These are phyloP conservation scores for Anastrepha obliqua DNA, from an alignment of 1,140 invertebrate genomes.

Conservation along the genomic window DNA sequence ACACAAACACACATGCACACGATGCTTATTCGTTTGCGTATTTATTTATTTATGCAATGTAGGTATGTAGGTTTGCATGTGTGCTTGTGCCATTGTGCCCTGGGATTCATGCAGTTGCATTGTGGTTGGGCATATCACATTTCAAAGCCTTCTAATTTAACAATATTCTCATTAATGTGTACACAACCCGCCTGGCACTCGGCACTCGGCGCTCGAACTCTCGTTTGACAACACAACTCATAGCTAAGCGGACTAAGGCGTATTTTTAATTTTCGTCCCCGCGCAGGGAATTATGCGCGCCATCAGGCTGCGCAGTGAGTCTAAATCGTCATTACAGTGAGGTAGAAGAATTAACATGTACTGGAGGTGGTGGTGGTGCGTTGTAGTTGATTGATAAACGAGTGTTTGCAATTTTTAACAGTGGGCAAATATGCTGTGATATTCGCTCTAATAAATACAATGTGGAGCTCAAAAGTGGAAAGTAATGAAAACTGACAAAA, in stretches of 20 bases:
- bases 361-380: not conserved
- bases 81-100: not conserved
- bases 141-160: constrained; percentile 74
- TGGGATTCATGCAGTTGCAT: constrained; percentile 53
- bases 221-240: constrained; percentile 25
- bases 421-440: not conserved
- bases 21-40: not conserved
- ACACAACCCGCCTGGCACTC: constrained; percentile 48
- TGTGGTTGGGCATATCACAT: constrained; percentile 73
- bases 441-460: too few relatives aligned
- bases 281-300: constrained; percentile 41
- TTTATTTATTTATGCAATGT: constrained; percentile 5
- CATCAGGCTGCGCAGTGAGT: constrained; percentile 5
- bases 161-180: constrained; percentile 74
- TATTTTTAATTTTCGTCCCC: not conserved
- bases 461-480: too few relatives aligned
- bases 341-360: not conserved
- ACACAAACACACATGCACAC: too few relatives aligned
- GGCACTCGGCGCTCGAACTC: constrained; percentile 26
- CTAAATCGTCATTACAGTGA: not conserved
- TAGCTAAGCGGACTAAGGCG: constrained; percentile 49
- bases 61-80: not conserved
- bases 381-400: not conserved
- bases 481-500: too few relatives aligned
- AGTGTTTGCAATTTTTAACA: constrained; percentile 1